These are phyloP conservation scores for Lanistes nyassanus DNA, from an alignment of 1,140 invertebrate species.

Conservation along the genomic window DNA sequence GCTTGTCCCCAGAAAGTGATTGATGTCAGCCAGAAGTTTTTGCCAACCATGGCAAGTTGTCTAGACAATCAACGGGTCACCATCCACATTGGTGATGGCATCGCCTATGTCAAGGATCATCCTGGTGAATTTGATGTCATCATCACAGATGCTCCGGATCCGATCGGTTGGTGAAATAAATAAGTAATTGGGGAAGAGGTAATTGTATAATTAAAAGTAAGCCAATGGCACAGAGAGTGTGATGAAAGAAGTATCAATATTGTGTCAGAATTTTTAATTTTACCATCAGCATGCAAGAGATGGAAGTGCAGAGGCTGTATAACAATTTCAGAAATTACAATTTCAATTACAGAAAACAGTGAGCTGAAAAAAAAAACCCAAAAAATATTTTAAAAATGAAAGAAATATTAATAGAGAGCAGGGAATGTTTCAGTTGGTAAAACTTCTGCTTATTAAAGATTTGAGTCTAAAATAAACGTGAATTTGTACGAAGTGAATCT, in stretches of 20 bases:
- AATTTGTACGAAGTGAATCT: neutral
- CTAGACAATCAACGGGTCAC: constrained; percentile 85
- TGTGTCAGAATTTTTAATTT: too few relatives aligned
- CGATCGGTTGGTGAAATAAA: constrained; percentile 77
- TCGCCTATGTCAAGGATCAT: constrained; percentile 91
- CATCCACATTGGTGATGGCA: constrained; percentile 91
- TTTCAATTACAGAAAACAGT: too few relatives aligned
- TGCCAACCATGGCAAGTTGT: constrained; percentile 90
- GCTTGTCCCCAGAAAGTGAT: constrained; percentile 75
- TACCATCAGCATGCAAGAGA: too few relatives aligned
- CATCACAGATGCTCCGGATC: constrained; percentile 98
- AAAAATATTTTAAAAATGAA: neutral
- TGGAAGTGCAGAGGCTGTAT: too few relatives aligned
- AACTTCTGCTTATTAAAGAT: constrained; percentile 14
- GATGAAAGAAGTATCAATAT: too few relatives aligned
- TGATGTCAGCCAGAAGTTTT: constrained; percentile 86
- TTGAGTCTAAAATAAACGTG: neutral
- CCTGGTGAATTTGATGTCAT: constrained; percentile 93
- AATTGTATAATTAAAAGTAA: too few relatives aligned
- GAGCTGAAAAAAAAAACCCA: neutral
- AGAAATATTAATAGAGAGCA: neutral
- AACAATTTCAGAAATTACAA: neutral
- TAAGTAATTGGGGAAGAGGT: too few relatives aligned
- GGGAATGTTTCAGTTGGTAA: neutral
- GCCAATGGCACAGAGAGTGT: too few relatives aligned